Conservation (phyloP, 1,140 invertebrate species). For the Nautilus pompilius region DNA sequence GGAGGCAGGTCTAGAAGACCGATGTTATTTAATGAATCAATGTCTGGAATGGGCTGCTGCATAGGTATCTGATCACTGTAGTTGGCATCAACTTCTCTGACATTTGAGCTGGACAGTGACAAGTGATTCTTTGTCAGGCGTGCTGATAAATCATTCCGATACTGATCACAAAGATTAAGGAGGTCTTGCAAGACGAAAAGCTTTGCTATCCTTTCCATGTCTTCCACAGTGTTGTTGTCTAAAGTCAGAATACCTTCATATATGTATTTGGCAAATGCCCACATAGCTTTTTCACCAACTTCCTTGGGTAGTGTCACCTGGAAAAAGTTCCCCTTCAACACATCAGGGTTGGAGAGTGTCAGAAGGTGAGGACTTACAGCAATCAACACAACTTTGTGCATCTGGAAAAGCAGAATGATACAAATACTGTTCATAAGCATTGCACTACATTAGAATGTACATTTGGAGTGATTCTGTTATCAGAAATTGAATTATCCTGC, state of each 20-base stretch:
- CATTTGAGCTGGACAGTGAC: too few species aligned
- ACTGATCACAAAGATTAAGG: neutral
- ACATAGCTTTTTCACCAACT: neutral
- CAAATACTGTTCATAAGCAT: too few species aligned
- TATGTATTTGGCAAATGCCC: slow-evolving; percentile 5
- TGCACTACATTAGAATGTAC: too few species aligned
- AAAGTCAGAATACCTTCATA: neutral
- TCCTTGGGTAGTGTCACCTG: neutral
- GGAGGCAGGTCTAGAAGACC: too few species aligned
- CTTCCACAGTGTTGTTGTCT: neutral
- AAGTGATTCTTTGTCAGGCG: too few species aligned
- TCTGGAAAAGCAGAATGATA: neutral
- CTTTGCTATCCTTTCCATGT: neutral
- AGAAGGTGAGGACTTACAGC: neutral
- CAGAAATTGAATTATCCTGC: too few species aligned
- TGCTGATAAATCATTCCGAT: too few species aligned
- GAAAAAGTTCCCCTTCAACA: neutral
- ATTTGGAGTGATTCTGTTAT: too few species aligned
- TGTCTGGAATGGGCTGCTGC: too few species aligned
- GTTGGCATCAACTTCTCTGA: too few species aligned
- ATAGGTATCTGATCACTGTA: too few species aligned
- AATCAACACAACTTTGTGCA: slow-evolving; percentile 1
- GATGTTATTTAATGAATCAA: too few species aligned
- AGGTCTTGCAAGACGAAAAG: neutral
- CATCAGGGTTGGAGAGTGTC: neutral